Evolutionary conservation across 1,140 invertebrate species (phyloP).

Genomic region (Drosophila saltans): DNA sequence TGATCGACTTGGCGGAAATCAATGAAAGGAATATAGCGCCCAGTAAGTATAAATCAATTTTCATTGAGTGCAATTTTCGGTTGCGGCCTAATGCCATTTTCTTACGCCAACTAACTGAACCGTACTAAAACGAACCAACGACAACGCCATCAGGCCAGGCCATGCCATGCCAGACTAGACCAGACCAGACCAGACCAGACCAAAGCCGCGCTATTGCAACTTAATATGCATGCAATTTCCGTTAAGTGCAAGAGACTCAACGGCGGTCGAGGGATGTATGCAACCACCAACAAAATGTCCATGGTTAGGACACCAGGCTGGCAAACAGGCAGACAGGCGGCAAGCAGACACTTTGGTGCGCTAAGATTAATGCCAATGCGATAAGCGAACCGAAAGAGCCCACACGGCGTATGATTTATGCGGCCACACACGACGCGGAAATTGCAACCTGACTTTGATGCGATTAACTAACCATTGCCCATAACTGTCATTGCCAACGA

Average conservation of each 20-base stretch:
- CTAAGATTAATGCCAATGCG: conserved; percentile 81
- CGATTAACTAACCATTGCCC: conserved; percentile 47
- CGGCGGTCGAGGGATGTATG: conserved; percentile 8
- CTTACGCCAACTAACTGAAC: conserved; percentile 20
- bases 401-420: conserved; percentile 77
- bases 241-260: conserved; percentile 59
- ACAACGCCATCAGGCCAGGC: neutral
- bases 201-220: conserved; percentile 48
- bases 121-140: conserved; percentile 8
- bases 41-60: conserved; percentile 85
- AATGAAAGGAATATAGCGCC: conserved; percentile 89
- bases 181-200: conserved; percentile 13
- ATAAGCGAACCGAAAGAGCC: conserved; percentile 54
- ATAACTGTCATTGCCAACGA: conserved; percentile 1
- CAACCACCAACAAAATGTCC: conserved; percentile 22
- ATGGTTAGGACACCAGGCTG: conserved; percentile 12
- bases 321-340: neutral
- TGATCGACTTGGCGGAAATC: conserved; percentile 90
- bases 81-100: conserved; percentile 60
- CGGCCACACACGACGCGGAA: conserved; percentile 67
- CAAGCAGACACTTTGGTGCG: conserved; percentile 48
- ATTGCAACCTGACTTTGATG: conserved; percentile 73
- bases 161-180: neutral
- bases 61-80: conserved; percentile 69
- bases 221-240: conserved; percentile 82